Percentiles rank a stretch among this genome's conserved stretches.
These are phyloP conservation scores for Autographa gamma DNA, from an alignment of 2,888 invertebrate genomes.

Conservation along the genomic window DNA sequence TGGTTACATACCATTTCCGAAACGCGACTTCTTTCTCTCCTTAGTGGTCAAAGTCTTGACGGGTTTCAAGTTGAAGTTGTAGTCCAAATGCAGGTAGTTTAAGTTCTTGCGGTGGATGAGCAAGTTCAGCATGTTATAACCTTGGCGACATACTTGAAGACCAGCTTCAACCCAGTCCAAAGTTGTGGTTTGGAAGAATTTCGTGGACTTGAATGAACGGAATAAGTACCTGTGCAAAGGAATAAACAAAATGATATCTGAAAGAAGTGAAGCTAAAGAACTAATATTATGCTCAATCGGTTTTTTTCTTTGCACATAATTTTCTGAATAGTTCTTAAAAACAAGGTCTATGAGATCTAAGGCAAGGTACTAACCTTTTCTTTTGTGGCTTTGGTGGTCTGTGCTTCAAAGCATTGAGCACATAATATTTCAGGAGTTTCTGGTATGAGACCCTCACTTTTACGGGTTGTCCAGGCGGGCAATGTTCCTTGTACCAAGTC, in stretches of 20 bases:
- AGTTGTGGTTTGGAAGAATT: slow-evolving; percentile 99
- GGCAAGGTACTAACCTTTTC: slow-evolving; percentile 94
- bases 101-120: slow-evolving; percentile 99
- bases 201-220: slow-evolving; percentile 99
- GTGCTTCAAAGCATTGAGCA: slow-evolving; percentile 99
- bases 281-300: no score
- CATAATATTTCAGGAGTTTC: slow-evolving; percentile 99
- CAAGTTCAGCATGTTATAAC: slow-evolving; percentile 99
- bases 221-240: slow-evolving; percentile 93
- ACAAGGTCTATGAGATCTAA: no score
- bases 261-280: no score
- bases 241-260: background rate
- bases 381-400: slow-evolving; percentile 99
- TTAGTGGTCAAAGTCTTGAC: slow-evolving; percentile 99
- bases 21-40: slow-evolving; percentile 99
- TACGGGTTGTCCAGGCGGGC: slow-evolving; percentile 98
- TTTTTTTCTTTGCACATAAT: no score
- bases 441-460: slow-evolving; percentile 99
- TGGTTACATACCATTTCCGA: slow-evolving; percentile 98
- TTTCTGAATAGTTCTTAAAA: no score
- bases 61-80: slow-evolving; percentile 99
- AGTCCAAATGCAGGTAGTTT: slow-evolving; percentile 99
- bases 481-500: slow-evolving; percentile 98
- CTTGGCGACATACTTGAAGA: slow-evolving; percentile 98
- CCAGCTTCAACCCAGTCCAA: slow-evolving; percentile 99